Conservation (phyloP, 2,888 invertebrate species). For the Drosophila cognata region DNA sequence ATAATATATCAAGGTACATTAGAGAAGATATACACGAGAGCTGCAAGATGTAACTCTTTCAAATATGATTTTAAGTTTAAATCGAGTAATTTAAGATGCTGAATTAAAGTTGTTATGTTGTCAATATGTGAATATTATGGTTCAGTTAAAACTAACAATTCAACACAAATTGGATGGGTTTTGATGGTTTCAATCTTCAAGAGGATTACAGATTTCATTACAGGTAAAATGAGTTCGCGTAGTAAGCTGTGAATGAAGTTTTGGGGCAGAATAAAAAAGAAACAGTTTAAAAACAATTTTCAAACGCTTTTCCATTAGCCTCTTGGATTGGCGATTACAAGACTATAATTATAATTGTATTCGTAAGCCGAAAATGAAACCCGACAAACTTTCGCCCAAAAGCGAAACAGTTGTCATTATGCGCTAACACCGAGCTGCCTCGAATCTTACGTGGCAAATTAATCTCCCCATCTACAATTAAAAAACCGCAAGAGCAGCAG, state of each 20-base stretch:
- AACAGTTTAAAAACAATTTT: constrained; percentile 38
- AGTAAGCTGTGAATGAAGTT: constrained; percentile 53
- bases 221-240: constrained; percentile 67
- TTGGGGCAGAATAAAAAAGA: constrained; percentile 28
- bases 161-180: constrained; percentile 29
- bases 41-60: not conserved
- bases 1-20: not conserved
- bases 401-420: constrained; percentile 71
- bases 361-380: constrained; percentile 38
- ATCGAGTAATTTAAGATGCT: not conserved
- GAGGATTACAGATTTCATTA: constrained; percentile 22
- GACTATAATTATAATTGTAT: constrained; percentile 67
- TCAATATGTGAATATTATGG: not conserved
- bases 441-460: constrained; percentile 56
- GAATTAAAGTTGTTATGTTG: not conserved
- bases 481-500: constrained; percentile 52
- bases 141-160: not conserved
- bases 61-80: not conserved
- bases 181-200: not conserved
- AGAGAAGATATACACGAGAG: not conserved
- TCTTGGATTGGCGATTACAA: constrained; percentile 39
- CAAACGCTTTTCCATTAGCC: constrained; percentile 48
- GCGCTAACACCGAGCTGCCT: constrained; percentile 43
- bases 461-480: constrained; percentile 29
- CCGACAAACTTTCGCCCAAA: constrained; percentile 64